Evolutionary conservation across 2,113 vertebrate species (phyloP).

Genomic region (Paralichthys olivaceus): DNA sequence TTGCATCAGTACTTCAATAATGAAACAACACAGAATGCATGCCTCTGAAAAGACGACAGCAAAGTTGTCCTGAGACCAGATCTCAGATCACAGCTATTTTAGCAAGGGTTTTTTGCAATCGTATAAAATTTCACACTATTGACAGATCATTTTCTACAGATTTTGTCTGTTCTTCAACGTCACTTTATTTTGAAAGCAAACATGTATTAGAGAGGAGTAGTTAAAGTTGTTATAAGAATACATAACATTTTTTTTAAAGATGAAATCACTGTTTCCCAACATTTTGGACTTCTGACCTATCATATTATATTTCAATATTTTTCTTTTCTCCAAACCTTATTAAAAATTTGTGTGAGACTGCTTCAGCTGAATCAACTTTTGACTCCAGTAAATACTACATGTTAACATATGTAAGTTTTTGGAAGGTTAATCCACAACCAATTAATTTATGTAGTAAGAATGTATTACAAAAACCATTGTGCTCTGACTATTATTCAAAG

Average conservation of each 20-base stretch:
- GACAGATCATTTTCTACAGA: not conserved
- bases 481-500: not conserved
- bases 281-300: not conserved
- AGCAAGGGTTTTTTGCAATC: not conserved
- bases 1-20: conserved; percentile 14
- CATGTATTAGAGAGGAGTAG: too few relatives aligned
- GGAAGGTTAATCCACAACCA: not conserved
- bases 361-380: not conserved
- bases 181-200: too few relatives aligned
- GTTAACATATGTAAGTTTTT: not conserved
- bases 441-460: not conserved
- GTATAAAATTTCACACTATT: not conserved
- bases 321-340: not conserved
- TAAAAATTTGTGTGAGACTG: not conserved
- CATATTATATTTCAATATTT: not conserved
- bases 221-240: too few relatives aligned
- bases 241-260: too few relatives aligned
- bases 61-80: not conserved
- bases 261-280: too few relatives aligned
- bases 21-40: not conserved
- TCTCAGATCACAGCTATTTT: not conserved
- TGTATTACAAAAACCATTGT: not conserved
- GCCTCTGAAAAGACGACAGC: conserved; percentile 8
- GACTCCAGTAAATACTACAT: too few relatives aligned
- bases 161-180: too few relatives aligned